Percentiles rank a stretch among this genome's conserved stretches.
phyloP scores from a whole-genome alignment of 2,113 vertebrate genomes.

The Chunga burmeisteri region DNA sequence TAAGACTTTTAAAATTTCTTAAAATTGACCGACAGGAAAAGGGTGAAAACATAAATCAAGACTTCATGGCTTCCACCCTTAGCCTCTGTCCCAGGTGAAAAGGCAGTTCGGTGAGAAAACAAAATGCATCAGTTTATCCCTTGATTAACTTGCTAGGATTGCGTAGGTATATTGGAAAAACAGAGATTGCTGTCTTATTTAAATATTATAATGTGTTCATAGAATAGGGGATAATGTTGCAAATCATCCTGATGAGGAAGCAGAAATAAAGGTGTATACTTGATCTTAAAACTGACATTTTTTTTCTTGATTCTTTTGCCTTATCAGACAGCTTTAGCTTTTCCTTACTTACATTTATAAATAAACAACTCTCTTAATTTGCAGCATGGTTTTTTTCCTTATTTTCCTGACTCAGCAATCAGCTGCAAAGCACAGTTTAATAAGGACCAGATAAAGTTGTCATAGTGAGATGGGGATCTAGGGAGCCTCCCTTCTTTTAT shows the following conservation, averaged over 20 bases:
- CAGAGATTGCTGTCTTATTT: not conserved
- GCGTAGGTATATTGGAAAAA: not conserved
- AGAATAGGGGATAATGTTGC: not conserved
- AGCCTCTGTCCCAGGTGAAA: not conserved
- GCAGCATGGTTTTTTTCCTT: not conserved
- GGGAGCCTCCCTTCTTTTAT: not conserved
- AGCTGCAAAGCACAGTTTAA: not conserved
- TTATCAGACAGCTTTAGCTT: not conserved
- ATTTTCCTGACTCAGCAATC: not conserved
- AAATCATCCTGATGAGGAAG: not conserved
- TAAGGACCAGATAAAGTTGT: not conserved
- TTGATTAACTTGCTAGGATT: conserved; percentile 1
- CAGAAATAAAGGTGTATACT: not conserved
- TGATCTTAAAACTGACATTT: not conserved
- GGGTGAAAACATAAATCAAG: not conserved
- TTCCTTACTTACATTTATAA: not conserved
- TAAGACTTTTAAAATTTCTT: not conserved
- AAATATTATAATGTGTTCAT: not conserved
- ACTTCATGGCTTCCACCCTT: not conserved
- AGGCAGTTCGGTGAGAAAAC: not conserved
- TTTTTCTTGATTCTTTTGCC: not conserved
- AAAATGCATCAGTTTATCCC: not conserved
- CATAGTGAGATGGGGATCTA: not conserved
- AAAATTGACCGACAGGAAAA: not conserved
- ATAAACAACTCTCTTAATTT: not conserved